phyloP scores from a whole-genome alignment of 2,888 invertebrate species.

The Euproctis similis region DNA sequence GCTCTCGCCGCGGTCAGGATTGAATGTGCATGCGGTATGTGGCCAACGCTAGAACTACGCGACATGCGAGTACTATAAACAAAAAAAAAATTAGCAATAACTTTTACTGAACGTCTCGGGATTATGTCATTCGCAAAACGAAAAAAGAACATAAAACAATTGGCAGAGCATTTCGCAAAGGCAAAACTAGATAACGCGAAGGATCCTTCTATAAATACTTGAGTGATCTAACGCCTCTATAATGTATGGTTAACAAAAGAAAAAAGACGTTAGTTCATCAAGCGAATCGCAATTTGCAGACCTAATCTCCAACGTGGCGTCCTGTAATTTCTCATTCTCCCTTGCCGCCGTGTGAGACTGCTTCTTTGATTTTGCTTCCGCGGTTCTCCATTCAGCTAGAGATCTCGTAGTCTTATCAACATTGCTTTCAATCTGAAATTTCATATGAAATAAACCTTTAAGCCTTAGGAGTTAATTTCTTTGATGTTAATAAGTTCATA shows the following conservation, averaged over 20 bases:
- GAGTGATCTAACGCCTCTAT: conserved; percentile 15
- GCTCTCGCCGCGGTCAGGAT: conserved; percentile 63
- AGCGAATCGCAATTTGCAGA: conserved; percentile 37
- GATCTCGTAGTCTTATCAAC: conserved; percentile 91
- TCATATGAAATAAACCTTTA: conserved; percentile 4
- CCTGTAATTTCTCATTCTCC: conserved; percentile 94
- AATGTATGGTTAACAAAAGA: conserved; percentile 7
- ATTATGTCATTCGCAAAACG: conserved; percentile 33
- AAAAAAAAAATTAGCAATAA: conserved; percentile 25
- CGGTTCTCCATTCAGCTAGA: conserved; percentile 88
- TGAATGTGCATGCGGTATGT: conserved; percentile 70
- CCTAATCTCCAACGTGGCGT: conserved; percentile 75
- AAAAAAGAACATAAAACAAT: no score
- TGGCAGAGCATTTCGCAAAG: conserved; percentile 38
- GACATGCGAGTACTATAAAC: conserved; percentile 51
- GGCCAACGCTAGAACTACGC: conserved; percentile 75
- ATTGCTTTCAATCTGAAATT: conserved; percentile 78
- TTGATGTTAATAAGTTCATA: conserved; percentile 3
- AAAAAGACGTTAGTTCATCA: conserved; percentile 28
- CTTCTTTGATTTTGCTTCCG: conserved; percentile 93
- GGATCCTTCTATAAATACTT: conserved; percentile 48
- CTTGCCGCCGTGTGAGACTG: conserved; percentile 89
- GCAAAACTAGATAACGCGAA: conserved; percentile 38
- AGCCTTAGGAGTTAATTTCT: background rate
- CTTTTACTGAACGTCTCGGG: no score